Conservation (phyloP, 30 jellyfish, hydroid and myxozoan genomes). For the Turritopsis dohrnii region DNA sequence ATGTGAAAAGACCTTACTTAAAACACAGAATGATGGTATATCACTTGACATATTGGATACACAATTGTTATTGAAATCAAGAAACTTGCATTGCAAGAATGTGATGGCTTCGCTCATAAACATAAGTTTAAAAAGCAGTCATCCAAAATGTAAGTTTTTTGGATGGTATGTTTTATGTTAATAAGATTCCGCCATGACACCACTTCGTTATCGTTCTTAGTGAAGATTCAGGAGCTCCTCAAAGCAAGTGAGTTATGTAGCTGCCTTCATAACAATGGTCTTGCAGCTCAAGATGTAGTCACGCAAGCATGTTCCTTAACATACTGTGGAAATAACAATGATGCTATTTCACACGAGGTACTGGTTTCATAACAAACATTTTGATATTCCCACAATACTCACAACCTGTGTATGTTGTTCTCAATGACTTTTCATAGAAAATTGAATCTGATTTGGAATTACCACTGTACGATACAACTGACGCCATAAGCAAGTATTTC, state of each 20-base stretch:
- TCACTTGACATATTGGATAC: conserved; percentile 25
- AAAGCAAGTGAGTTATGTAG: conserved; percentile 32
- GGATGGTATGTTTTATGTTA: neutral
- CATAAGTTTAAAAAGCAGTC: neutral
- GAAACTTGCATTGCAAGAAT: neutral
- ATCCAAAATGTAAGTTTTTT: neutral
- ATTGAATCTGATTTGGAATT: neutral
- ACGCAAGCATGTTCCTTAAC: conserved; percentile 20
- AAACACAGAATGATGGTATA: conserved; percentile 39
- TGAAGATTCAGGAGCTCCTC: conserved; percentile 14
- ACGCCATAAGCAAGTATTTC: neutral
- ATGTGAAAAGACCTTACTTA: neutral
- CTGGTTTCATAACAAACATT: neutral
- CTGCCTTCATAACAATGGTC: conserved; percentile 27
- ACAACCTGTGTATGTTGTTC: neutral
- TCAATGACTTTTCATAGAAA: neutral
- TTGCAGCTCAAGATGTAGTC: conserved; percentile 18
- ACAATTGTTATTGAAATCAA: conserved; percentile 31
- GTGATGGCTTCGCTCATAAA: neutral
- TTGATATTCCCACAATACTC: neutral
- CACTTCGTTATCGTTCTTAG: neutral
- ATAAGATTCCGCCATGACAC: too few relatives aligned
- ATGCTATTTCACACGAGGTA: neutral
- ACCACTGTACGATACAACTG: neutral
- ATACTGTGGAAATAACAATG: neutral